Evolutionary conservation across 2,797 vertebrate species (phyloP), one percentile per base, ranked within the genome.

Genomic region (Taeniopygia guttata): DNA sequence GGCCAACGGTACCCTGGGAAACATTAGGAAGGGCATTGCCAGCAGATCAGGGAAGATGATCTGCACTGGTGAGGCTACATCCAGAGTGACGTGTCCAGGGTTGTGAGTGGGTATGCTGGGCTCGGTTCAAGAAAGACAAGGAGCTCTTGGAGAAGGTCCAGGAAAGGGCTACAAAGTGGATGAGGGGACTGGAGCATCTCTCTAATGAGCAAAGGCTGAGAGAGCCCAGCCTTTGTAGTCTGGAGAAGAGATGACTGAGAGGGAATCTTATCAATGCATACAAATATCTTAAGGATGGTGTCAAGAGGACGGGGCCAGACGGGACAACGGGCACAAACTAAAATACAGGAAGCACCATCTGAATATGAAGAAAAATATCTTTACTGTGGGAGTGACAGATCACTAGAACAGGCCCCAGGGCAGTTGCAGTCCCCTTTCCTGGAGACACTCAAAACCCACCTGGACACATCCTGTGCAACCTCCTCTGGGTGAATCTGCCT

Each of bases 11-110:
- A 40, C 25, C 29, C 16, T 19, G 25, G 51, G 56, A 45, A 40
- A n/a, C 20, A 34, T 11, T 13, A 51, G n/a, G 51, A 70, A 77
- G 21, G 26, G 38, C 32, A n/a, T 0, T 69, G 70, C 45, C 38
- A 56, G 51, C 38, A 64, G 25, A 29, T 13, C 51, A 49, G 30
- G 29, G 10, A n/a, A 76, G 20, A 25, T 38, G 11, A 45, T 34
- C 56, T 58, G 51, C 38, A n/a, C 25, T 40, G n/a, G 16, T 26
- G 20, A 70, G 8, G n/a, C 20, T 43, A 58, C 45, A 45, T 11
- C 20, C 6, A 1, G 29, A 42, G 16, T 21, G 34, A 52, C 0
- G 0, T 13, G 26, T 32, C 34, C 45, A 59, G 22, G 36, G 49
- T 9, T 49, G 26, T 55, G 42, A 34, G 42, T 22, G 21, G 30